Base-by-base conservation (phyloP, 2,113 vertebrate genomes). In the Sterrhoptilus dennistouni region DNA sequence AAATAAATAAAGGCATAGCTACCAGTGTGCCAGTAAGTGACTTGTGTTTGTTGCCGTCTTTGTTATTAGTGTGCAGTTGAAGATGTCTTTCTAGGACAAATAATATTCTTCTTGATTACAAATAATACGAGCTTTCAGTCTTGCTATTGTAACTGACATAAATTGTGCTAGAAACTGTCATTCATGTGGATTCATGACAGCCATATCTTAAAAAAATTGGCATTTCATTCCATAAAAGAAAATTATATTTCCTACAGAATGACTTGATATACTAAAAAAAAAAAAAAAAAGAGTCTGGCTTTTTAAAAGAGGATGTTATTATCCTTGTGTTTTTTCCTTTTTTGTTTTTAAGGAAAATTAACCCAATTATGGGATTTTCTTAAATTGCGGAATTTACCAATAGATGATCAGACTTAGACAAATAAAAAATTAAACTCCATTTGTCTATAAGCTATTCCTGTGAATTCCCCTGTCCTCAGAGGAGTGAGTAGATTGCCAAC, bases 51-150 rank as follows among this genome's bases (percentile, higher is more conserved):
- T 25, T 80, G 47, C 8, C 68, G 44, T 87, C 72, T 80, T 91
- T 66, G 45, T 87, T 68, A 60, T 38, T 65, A 42, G 13, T 57
- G 9, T 54, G 11, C 59, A 89, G 44, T 16, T 85, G 61, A 82
- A 79, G 49, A 86, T 40, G 11, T 90, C 17, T 91, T 80, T 93
- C 42, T 83, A 64, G 84, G 93, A 63, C 22, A 93, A 93, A 81
- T 42, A 90, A 14, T 80, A 86, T 83, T 89, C 68, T 91, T 17
- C 31, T 80, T 92, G 68, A 87, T 93, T 89, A 28, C 53, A 83
- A 92, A 91, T 90, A 91, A 95, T 94, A 68, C 53, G 74, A 77
- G 47, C 54, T 95, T 95, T 95, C 93, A 75, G 33, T 91, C 54
- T 91, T 91, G 44, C 47, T 66, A 52, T 59, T 54, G 8, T 85